A percentile compares a stretch with the other conserved stretches of the same genome.
phyloP scores from a whole-genome alignment of 2,113 vertebrate species.

The Pongo pygmaeus region DNA sequence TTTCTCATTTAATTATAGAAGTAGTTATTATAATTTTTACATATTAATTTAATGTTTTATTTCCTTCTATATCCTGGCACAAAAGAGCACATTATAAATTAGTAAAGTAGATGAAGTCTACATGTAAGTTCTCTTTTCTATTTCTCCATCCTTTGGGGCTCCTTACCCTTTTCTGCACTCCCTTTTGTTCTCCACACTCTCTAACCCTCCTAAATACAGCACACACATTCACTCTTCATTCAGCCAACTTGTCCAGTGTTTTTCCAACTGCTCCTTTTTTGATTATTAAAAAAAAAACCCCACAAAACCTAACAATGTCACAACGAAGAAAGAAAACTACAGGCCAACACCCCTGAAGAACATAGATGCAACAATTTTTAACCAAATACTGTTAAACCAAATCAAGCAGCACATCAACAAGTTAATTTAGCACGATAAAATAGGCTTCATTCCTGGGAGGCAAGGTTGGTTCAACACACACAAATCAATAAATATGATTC shows the following conservation, averaged over 20 bases:
- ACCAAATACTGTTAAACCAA: too few species aligned
- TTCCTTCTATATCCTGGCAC: not conserved
- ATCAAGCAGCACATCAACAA: too few species aligned
- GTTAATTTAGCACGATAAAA: too few species aligned
- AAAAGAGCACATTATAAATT: not conserved
- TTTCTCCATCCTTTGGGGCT: not conserved
- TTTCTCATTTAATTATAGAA: not conserved
- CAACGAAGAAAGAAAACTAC: too few species aligned
- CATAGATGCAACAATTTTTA: too few species aligned
- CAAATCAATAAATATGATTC: too few species aligned
- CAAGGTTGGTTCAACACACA: too few species aligned
- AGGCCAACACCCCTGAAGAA: too few species aligned
- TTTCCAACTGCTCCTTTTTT: not conserved
- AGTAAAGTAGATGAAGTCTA: not conserved
- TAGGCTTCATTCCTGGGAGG: too few species aligned
- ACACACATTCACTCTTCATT: not conserved
- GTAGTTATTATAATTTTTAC: not conserved
- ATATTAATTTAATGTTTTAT: not conserved
- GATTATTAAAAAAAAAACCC: not conserved
- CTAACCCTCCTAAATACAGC: fast-evolving
- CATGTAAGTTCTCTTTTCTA: not conserved
- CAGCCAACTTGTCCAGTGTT: too few species aligned
- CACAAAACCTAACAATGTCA: too few species aligned
- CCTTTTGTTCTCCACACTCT: fast-evolving
- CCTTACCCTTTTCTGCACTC: too few species aligned